Evolutionary conservation across 1,140 invertebrate species (phyloP), one percentile per base, ranked within the genome.

Genomic region (Drosophila repleta): DNA sequence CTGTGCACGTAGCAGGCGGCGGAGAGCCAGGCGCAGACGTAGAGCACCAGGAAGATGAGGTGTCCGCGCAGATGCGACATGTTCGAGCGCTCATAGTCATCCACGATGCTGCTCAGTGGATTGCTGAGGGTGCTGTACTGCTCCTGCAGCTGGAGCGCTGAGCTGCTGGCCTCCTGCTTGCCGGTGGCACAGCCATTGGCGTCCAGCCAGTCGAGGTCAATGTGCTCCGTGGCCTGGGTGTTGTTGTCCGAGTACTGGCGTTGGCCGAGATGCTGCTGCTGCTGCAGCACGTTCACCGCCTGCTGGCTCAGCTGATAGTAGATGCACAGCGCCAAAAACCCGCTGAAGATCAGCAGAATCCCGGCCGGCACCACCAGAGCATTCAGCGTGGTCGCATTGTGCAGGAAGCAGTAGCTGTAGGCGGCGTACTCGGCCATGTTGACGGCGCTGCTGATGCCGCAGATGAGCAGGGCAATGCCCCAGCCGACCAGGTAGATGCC

Each of bases 401-500:
- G 94, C 3, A 98, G 92, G 74, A 97, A 98, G 89, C 97, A 98
- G 88, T 96, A 96, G 2, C 94, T 94, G 72, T 97, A 96, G 13
- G 96, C 94, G 0, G 96, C 95, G 80, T 98, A 98, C 80, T 97
- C 96, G 35, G 95, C 94, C 62, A 97, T 92, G 90, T 97, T 97
- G 1, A 98, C 96, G 6, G 97, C 97, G 0, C 96, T 96, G 8
- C 96, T 97, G 74, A 98, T 97, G 10, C 97, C 97, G 89, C 97
- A 97, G 0, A 98, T 95, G 35, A 98, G 97, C 41, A 97, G 91
- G 2, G 96, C 95, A 37, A 98, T 96, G 10, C 97, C 97, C 96
- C 96, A 98, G 1, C 97, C 97, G 2, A 97, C 95, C n/a, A 98
- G 92, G 90, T 98, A 98, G 51, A 98, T 94, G 0, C 97, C 96